phyloP scores from a whole-genome alignment of 2,113 vertebrate genomes.

The Eulemur macaco region DNA sequence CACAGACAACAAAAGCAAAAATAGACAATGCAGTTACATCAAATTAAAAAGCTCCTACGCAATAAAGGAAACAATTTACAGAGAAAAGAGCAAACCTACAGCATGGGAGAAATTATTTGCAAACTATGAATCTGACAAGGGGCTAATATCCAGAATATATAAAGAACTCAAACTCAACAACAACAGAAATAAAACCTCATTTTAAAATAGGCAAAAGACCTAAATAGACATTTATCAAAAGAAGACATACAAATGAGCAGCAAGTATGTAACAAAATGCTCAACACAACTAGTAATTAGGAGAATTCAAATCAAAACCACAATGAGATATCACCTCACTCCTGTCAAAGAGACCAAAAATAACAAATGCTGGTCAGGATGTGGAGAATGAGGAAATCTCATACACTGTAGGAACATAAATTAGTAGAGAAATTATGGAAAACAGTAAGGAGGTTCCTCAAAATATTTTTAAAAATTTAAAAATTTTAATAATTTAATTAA shows the following conservation, averaged over 20 bases:
- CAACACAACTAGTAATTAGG: background rate
- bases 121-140: background rate
- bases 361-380: background rate
- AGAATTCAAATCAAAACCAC: background rate
- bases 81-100: background rate
- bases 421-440: background rate
- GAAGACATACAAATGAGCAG: background rate
- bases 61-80: background rate
- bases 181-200: background rate
- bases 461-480: background rate
- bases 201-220: background rate
- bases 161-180: background rate
- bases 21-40: background rate
- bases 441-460: background rate
- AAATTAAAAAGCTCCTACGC: background rate
- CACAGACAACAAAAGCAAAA: background rate
- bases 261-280: background rate
- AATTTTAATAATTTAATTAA: too few species aligned
- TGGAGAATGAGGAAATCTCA: background rate
- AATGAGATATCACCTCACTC: background rate
- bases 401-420: background rate
- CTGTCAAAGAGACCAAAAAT: background rate
- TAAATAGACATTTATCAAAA: background rate
- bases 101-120: background rate
- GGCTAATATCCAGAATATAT: background rate